Conservation (phyloP, 2,888 invertebrate species). For the Poecilus cupreus region DNA sequence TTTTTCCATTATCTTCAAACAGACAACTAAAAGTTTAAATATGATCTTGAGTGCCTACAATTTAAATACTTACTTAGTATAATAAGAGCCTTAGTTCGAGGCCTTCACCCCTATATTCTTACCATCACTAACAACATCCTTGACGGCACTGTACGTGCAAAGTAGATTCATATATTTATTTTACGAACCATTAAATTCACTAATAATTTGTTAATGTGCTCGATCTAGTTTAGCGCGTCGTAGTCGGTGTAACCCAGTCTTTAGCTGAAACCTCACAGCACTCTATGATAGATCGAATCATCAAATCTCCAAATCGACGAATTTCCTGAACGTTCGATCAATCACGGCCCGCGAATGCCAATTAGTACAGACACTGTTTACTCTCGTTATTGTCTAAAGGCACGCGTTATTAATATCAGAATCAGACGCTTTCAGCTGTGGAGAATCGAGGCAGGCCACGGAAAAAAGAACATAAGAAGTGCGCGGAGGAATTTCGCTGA, state of each 20-base stretch:
- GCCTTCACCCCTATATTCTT: too few relatives aligned
- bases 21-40: too few relatives aligned
- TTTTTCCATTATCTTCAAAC: too few relatives aligned
- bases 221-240: too few relatives aligned
- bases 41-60: too few relatives aligned
- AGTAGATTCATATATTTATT: too few relatives aligned
- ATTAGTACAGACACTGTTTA: constrained; percentile 23
- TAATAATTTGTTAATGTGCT: too few relatives aligned
- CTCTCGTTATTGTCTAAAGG: constrained; percentile 5
- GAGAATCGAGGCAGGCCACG: neutral
- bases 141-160: too few relatives aligned
- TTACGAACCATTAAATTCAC: too few relatives aligned
- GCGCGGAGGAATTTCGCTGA: constrained; percentile 20
- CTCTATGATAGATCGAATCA: neutral
- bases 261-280: neutral
- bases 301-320: neutral
- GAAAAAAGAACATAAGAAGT: constrained; percentile 14
- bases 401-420: constrained; percentile 27
- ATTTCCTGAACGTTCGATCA: neutral
- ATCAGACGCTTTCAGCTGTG: neutral
- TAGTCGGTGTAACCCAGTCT: neutral
- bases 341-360: neutral
- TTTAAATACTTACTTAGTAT: too few relatives aligned
- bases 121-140: too few relatives aligned
- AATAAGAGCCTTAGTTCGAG: too few relatives aligned